These are phyloP conservation scores for Dromaius novaehollandiae DNA, from an alignment of 2,113 vertebrate genomes.

Conservation along the genomic window DNA sequence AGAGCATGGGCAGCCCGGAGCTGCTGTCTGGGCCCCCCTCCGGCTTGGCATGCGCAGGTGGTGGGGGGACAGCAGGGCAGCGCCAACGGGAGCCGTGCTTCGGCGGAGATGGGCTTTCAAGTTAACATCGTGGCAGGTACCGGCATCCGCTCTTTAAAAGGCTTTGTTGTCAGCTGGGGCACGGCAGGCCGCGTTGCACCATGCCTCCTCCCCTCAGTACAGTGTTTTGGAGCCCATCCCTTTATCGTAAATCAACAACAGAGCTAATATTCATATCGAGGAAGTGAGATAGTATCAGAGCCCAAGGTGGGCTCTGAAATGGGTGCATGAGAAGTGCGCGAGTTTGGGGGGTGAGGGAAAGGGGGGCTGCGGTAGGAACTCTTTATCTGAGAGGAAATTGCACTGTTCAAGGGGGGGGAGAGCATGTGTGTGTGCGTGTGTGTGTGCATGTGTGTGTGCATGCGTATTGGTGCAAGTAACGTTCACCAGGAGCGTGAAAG, in stretches of 20 bases:
- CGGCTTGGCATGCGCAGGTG: neutral
- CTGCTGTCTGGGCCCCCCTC: neutral
- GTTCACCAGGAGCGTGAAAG: neutral
- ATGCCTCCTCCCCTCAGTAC: neutral
- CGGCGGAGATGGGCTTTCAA: neutral
- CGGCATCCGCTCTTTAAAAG: neutral
- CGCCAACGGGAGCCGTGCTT: neutral
- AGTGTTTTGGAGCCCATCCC: constrained; percentile 54
- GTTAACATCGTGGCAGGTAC: neutral
- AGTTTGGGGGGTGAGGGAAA: neutral
- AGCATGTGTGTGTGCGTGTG: rapidly evolving
- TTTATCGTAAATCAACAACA: constrained; percentile 38
- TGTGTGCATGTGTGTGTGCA: rapidly evolving
- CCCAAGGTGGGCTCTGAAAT: constrained; percentile 9
- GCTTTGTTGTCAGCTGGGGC: constrained; percentile 27
- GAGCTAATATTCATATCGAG: constrained; percentile 23
- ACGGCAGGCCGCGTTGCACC: neutral
- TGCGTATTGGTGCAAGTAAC: neutral
- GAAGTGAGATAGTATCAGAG: constrained; percentile 64
- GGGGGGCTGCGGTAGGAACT: neutral
- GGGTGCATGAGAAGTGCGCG: neutral
- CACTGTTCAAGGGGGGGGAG: neutral
- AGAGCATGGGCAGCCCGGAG: neutral
- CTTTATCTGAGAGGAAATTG: constrained; percentile 48
- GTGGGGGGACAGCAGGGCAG: neutral